A percentile compares a stretch with the other conserved stretches of the same genome.
Conservation (phyloP, 2,888 invertebrate species). For the Liopterus haemorrhoidalis region DNA sequence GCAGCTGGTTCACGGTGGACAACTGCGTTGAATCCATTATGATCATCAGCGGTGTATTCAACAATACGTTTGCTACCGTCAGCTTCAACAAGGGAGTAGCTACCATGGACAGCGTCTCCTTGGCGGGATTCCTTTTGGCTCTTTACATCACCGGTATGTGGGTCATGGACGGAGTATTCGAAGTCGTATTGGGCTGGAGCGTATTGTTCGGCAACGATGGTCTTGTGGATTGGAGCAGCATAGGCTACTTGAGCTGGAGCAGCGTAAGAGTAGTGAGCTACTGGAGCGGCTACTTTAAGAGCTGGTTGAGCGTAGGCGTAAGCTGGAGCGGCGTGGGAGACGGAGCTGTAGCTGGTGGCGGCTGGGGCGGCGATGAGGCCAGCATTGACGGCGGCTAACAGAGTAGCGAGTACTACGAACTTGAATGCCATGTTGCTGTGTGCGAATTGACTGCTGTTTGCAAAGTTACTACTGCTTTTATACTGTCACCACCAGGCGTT, state of each 20-base stretch:
- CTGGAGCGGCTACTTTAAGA: slow-evolving; percentile 34
- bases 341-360: slow-evolving; percentile 30
- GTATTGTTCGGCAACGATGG: slow-evolving; percentile 40
- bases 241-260: slow-evolving; percentile 3
- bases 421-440: slow-evolving; percentile 15
- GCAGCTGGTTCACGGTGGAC: slow-evolving; percentile 48
- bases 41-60: slow-evolving; percentile 49
- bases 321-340: slow-evolving; percentile 14
- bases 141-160: slow-evolving; percentile 50
- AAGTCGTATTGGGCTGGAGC: slow-evolving; percentile 48
- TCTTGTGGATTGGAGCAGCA: slow-evolving; percentile 4
- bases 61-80: slow-evolving; percentile 50
- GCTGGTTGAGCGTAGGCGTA: slow-evolving; percentile 40
- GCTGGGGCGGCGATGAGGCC: slow-evolving; percentile 50
- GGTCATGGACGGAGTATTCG: slow-evolving; percentile 47
- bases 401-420: slow-evolving; percentile 40
- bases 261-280: slow-evolving; percentile 17
- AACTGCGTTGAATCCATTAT: slow-evolving; percentile 50
- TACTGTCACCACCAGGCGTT: no score
- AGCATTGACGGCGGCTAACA: slow-evolving; percentile 43
- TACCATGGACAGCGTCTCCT: slow-evolving; percentile 49
- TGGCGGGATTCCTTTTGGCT: slow-evolving; percentile 49
- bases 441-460: slow-evolving; percentile 1
- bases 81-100: slow-evolving; percentile 49
- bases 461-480: no score